Base-by-base conservation (phyloP, 1,140 invertebrate species). In the Drosophila prosaltans region DNA sequence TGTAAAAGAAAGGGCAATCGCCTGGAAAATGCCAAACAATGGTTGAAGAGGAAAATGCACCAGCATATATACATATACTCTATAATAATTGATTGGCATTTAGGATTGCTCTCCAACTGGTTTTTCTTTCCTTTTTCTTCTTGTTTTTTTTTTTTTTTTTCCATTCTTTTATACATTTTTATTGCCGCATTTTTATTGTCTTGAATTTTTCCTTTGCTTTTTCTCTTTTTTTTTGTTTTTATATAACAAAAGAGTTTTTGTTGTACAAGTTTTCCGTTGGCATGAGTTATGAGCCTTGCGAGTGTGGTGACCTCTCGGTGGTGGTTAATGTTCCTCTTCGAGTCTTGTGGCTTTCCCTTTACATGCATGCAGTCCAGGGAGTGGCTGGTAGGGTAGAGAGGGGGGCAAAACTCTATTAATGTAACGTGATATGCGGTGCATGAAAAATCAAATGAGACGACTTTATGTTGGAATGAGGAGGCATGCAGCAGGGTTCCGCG, bases 231-330 rank as follows among this genome's bases (percentile, higher is more conserved):
- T n/a, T 16, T n/a, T 43, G 41, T 43, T 9, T 51, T 6, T 48
- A 24, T 43, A 45, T 24, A 69, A 86, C 82, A 86, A 86, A 72
- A 83, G 82, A 85, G 63, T 74, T 77, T 64, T 61, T 39, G 40
- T 40, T 45, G 26, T 32, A 9, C 67, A 81, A 81, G 78, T 82
- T 81, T 66, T 80, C 45, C 70, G 39, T 40, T 40, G 36, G 55
- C 59, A 81, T 85, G 78, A 85, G 76, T 85, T 85, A 85, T 86
- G 74, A 48, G 66, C 54, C 30, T 30, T 2, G 21, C 11, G 78
- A 82, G 78, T 68, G 81, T 75, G 81, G 72, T 86, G 82, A 86
- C 82, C 82, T 66, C 82, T 57, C 65, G 81, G 72, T 86, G 82
- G 69, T 85, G 77, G 79, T 63, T 36, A 45, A 45, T 21, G 32